Percentiles rank a stretch among this genome's conserved stretches.
These are phyloP conservation scores for Oxyura jamaicensis DNA, from an alignment of 2,113 vertebrate genomes.

Conservation along the genomic window DNA sequence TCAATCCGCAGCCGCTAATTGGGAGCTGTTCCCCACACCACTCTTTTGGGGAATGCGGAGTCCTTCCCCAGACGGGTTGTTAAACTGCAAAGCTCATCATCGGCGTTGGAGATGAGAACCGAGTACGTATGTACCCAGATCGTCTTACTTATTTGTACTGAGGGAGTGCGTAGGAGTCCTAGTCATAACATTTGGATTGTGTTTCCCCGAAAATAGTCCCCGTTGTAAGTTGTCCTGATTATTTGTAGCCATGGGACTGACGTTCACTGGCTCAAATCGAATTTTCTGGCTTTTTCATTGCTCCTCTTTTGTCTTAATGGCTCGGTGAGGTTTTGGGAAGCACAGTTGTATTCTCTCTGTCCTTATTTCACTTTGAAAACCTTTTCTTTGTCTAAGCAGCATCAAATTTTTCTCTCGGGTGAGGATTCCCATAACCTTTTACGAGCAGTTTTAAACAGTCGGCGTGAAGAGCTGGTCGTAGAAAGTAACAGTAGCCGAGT, in stretches of 20 bases:
- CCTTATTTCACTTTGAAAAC: neutral
- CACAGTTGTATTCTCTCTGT: neutral
- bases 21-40: neutral
- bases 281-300: neutral
- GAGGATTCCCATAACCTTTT: neutral
- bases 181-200: neutral
- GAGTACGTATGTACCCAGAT: neutral
- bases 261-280: neutral
- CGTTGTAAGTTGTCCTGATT: neutral
- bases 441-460: neutral
- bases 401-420: neutral
- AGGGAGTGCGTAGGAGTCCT: neutral
- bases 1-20: neutral
- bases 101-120: neutral
- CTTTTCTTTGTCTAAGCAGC: neutral
- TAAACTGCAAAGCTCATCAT: neutral
- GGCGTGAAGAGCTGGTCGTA: neutral
- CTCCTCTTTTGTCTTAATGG: neutral
- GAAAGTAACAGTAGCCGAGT: neutral
- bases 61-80: neutral
- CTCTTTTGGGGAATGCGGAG: neutral
- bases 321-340: neutral
- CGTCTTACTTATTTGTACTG: neutral
- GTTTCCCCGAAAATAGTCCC: neutral
- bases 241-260: neutral